Evolutionary conservation across 2,797 vertebrate genomes (phyloP), one percentile per base, ranked within the genome.

Genomic region (Aulostomus chinensis): DNA sequence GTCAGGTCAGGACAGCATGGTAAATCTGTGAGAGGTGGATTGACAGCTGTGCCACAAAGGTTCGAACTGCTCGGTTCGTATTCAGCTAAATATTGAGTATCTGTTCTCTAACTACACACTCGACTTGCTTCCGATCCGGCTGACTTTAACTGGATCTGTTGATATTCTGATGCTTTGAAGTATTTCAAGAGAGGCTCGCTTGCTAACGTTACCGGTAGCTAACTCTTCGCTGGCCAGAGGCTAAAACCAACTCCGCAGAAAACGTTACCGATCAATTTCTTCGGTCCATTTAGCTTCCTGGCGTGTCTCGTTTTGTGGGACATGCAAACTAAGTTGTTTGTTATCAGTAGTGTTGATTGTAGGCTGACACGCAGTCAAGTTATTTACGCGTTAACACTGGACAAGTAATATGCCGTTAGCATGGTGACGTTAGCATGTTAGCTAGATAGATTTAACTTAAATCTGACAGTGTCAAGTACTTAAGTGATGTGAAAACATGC

Each of bases 151-250:
- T 21, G 2, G 5, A 16, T 36, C 17, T 31, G 26, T 12, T 20
- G 24, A 9, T 48, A 17, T 40, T 39, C 1, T 41, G 36, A 33
- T 42, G 36, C 7, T 49, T 57, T 28, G 3, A 68, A 43, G 34
- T 59, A 31, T 66, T 43, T 64, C 2, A 16, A 17, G 18, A 48
- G 25, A 18, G 50, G 34, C 64, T 39, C 69, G 47, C 47, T 58
- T 72, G 56, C 68, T 76, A 69, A 58, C 40, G 17, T 46, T 60
- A 64, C 81, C 76, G 77, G 81, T 78, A 74, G 76, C 64, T 73
- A 8, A 9, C n/a, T 45, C 57, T 49, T 86, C 85, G 82, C 81
- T 46, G 37, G 31, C 58, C 4, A 25, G 31, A 4, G 33, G 79
- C 79, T 83, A 82, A 74, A 40, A 41, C 37, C 25, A 63, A 76